Evolutionary conservation across 2,113 vertebrate species (phyloP), one percentile per base, ranked within the genome.

Genomic region (Puntigrus tetrazona): DNA sequence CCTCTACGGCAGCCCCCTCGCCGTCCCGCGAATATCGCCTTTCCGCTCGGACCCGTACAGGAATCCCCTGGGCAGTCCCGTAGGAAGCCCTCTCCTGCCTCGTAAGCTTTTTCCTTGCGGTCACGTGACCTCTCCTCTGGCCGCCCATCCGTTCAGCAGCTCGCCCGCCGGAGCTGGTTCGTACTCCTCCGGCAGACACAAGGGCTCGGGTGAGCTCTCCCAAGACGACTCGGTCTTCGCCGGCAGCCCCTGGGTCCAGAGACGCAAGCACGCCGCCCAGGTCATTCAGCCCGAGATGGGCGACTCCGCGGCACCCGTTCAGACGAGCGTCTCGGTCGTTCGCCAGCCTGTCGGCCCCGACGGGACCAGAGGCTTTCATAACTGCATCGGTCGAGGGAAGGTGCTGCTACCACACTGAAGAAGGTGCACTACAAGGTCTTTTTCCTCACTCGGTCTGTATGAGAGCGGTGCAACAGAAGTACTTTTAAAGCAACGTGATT

Each of bases 241-340:
- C 3, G 72, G 87, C 20, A 93, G 84, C 2, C 27, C 86, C 9
- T 93, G 93, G 94, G 86, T 86, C 0, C 92, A 92, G 0, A 90
- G 92, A 57, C 36, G 45, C 1, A 70, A 81, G 73, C 84, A n/a
- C 25, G 79, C 87, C 1, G 82, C 87, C 47, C 87, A 86, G 27
- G 78, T 57, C 14, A 73, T 87, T 78, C 77, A 36, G 22, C 82
- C 84, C 9, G 87, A 90, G 34, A 83, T 47, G 41, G n/a, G 7
- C 1, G 50, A 20, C 22, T 3, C 50, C 2, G 0, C 25, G 0
- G 43, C 73, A 0, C 0, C 77, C 7, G 0, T 29, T 34, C 84
- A 43, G 63, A 70, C 18, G 0, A 89, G 88, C 61, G 47, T 79
- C 0, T 76, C 34, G 34, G 87, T 90, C 2, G 86, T 92, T 7